phyloP scores from a whole-genome alignment of 2,113 vertebrate genomes.

The Grallaria varia region DNA sequence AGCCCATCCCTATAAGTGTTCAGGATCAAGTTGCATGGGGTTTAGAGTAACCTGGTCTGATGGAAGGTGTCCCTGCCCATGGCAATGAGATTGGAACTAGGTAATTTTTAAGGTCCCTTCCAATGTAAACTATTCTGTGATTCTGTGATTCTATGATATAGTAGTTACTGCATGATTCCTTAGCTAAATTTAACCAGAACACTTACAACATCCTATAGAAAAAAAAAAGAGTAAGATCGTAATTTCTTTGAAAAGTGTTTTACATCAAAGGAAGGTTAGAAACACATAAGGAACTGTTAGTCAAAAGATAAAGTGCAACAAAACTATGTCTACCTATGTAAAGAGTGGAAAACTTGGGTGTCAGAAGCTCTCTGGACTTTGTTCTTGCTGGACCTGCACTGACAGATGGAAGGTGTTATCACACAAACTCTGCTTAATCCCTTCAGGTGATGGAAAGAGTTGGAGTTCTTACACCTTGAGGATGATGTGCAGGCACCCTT shows the following conservation, averaged over 20 bases:
- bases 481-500: not conserved
- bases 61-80: not conserved
- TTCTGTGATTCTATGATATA: not conserved
- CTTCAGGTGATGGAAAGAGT: not conserved
- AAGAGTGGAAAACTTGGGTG: not conserved
- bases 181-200: not conserved
- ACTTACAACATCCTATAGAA: not conserved
- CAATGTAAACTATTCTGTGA: not conserved
- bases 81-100: not conserved
- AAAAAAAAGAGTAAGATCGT: not conserved
- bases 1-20: accelerated
- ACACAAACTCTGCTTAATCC: not conserved
- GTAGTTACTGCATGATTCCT: not conserved
- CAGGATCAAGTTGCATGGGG: accelerated
- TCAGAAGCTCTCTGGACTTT: not conserved
- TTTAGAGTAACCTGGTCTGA: not conserved
- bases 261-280: not conserved
- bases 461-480: not conserved
- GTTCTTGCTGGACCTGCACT: not conserved
- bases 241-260: not conserved
- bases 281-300: not conserved
- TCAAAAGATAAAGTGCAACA: not conserved
- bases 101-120: not conserved
- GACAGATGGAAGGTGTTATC: not conserved
- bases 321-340: not conserved